Base-by-base conservation (phyloP, 92 coral and sea anemone genomes). In the Parazoanthus atlanticus region DNA sequence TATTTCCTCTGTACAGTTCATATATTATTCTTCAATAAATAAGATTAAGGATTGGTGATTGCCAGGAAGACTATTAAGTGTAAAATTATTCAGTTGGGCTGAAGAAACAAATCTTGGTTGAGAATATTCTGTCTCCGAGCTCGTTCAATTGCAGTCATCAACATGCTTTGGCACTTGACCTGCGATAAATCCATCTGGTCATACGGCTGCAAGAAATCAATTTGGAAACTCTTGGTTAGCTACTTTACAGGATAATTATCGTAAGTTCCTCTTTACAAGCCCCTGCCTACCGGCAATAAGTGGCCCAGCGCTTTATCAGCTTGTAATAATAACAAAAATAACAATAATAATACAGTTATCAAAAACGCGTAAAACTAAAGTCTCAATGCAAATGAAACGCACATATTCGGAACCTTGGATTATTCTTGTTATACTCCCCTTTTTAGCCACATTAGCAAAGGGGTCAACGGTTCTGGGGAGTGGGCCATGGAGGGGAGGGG, bases 131-230 rank as follows among this genome's bases (percentile, higher is more conserved):
- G 98, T 75, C 96, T 93, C 41, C 99, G 98, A 83, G 96, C 98
- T 28, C 98, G 92, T 86, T 95, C 98, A 43, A 96, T 92, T 36
- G 99, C 99, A 61, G 97, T 91, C 93, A 92, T 95, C 70, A 96
- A 85, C 99, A 96, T 95, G 83, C 99, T 95, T 86, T 94, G 99
- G 89, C 99, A 96, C 76, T 95, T 96, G 76, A 96, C 95, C 82
- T 95, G 99, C 23, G 98, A 91, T 86, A 96, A 89, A 88, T 94
- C 95, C 99, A 96, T 96, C 91, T 96, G 98, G 82, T 95, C 99
- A 88, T 96, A 96, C 31, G 98, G 99, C 99, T 96, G 90, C 69
- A 61, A 61, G 69, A 61, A 61, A 61, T 61, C 26, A 23, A 28
- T 61, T n/a, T 21, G 26, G 26, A 61, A 19, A 3, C 69, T 61